These are phyloP conservation scores for Phocides pigmalion DNA, from an alignment of 1,140 invertebrate genomes.

Conservation along the genomic window DNA sequence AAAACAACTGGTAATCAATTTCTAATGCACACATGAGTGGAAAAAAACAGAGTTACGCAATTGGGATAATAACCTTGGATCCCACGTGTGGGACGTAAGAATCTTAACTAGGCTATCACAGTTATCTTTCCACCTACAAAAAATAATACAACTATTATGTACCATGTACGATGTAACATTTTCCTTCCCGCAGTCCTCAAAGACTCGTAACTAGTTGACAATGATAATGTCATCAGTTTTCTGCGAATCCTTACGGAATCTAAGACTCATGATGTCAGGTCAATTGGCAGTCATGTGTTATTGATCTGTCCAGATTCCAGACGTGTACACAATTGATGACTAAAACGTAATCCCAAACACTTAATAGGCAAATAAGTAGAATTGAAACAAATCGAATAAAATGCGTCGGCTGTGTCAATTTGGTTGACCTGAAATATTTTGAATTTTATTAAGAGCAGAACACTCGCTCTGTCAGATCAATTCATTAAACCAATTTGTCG, in stretches of 20 bases:
- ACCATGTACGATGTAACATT: too few species aligned
- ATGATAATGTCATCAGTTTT: background rate
- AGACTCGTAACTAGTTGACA: too few species aligned
- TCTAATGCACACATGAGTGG: too few species aligned
- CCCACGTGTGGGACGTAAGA: too few species aligned
- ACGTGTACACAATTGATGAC: background rate
- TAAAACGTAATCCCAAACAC: background rate
- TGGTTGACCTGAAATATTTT: slow-evolving; percentile 23
- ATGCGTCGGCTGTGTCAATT: slow-evolving; percentile 38
- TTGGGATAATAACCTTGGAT: too few species aligned
- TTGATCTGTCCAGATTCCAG: background rate
- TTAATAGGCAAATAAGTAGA: slow-evolving; percentile 3
- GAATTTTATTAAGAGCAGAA: slow-evolving; percentile 9
- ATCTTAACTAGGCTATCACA: too few species aligned
- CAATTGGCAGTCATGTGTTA: slow-evolving; percentile 9
- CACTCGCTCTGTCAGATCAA: slow-evolving; percentile 13
- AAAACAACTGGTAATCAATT: too few species aligned
- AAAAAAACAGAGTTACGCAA: too few species aligned
- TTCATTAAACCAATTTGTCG: slow-evolving; percentile 22
- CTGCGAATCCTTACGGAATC: background rate
- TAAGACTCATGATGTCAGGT: background rate
- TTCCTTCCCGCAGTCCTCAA: too few species aligned
- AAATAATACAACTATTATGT: too few species aligned
- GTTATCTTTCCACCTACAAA: too few species aligned
- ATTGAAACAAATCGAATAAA: slow-evolving; percentile 36